These are phyloP conservation scores for Tricholauxania praeusta DNA, from an alignment of 2,888 invertebrate species.

Conservation along the genomic window DNA sequence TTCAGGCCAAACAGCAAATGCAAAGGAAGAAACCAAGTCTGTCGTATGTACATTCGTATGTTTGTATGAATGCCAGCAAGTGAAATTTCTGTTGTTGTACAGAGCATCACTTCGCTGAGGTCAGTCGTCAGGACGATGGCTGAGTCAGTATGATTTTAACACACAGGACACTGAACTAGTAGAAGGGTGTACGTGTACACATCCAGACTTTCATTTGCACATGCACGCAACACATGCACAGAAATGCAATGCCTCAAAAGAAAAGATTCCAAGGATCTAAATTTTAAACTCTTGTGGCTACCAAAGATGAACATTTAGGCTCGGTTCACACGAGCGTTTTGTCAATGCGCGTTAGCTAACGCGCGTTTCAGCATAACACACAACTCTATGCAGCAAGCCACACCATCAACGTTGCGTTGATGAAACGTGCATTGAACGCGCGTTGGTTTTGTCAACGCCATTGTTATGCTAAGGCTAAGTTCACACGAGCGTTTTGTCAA, in stretches of 20 bases:
- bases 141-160: neutral
- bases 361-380: too few relatives aligned
- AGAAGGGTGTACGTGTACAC: neutral
- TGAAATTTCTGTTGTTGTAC: neutral
- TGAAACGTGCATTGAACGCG: too few relatives aligned
- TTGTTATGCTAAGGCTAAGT: too few relatives aligned
- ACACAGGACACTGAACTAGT: too few relatives aligned
- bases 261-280: slow-evolving; percentile 18
- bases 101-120: neutral
- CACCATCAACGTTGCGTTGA: too few relatives aligned
- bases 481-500: too few relatives aligned
- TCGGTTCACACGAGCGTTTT: too few relatives aligned
- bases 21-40: neutral
- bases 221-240: neutral
- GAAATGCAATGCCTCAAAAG: neutral
- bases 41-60: neutral
- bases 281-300: slow-evolving; percentile 22
- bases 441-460: too few relatives aligned
- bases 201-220: neutral
- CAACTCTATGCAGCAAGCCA: too few relatives aligned
- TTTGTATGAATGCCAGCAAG: neutral
- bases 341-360: too few relatives aligned
- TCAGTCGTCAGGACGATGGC: neutral
- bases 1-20: neutral
- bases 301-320: slow-evolving; percentile 32